phyloP scores from a whole-genome alignment of 1,140 invertebrate genomes.

The Zaprionus davidi region DNA sequence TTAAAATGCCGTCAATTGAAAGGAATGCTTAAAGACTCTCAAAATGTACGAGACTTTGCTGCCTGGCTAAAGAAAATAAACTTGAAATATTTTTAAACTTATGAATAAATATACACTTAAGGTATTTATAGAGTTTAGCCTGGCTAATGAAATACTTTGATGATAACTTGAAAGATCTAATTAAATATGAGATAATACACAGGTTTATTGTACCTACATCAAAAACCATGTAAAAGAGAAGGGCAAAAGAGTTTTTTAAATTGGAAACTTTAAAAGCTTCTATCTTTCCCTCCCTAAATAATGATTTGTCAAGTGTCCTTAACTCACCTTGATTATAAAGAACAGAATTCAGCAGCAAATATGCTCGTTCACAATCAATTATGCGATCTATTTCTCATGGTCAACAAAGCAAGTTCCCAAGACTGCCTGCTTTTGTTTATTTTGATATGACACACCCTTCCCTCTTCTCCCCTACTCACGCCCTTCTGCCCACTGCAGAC shows the following conservation, averaged over 20 bases:
- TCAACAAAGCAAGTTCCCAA: not conserved
- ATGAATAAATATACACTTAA: not conserved
- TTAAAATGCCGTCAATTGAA: not conserved
- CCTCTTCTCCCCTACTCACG: not conserved
- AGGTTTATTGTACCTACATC: too few species aligned
- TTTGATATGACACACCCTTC: not conserved
- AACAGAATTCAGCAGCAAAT: not conserved
- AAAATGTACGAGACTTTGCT: not conserved
- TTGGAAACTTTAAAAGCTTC: too few species aligned
- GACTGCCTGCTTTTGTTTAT: not conserved
- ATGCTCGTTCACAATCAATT: not conserved
- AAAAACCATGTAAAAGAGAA: too few species aligned
- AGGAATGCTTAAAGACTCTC: not conserved
- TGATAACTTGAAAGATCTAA: too few species aligned
- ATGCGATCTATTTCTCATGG: conserved; percentile 2
- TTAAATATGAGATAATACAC: too few species aligned
- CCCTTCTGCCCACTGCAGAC: not conserved
- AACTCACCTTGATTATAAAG: not conserved
- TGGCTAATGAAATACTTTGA: too few species aligned
- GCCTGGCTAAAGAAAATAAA: not conserved
- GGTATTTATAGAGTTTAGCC: too few species aligned
- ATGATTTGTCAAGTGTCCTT: not conserved
- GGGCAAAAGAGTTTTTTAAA: too few species aligned
- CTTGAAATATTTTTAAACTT: not conserved
- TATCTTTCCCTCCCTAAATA: too few species aligned